Evolutionary conservation across 2,797 vertebrate species (phyloP), one percentile per base, ranked within the genome.

Genomic region (Rhincodon typus): DNA sequence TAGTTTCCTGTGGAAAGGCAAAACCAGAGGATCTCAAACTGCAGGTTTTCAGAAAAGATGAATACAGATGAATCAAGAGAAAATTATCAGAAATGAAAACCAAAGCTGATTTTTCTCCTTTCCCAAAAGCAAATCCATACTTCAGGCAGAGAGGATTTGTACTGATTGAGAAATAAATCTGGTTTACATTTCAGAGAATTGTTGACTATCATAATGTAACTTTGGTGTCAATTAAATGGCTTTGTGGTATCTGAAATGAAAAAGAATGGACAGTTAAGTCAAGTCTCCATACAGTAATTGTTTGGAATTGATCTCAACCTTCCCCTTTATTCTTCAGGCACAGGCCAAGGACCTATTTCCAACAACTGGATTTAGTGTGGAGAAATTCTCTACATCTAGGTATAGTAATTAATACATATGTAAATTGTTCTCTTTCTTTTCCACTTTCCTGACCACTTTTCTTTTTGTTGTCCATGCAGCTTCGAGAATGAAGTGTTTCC

Each of bases 331-430:
- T 79, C 93, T 96, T 96, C 67, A 96, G 96, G 96, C 96, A 70
- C 46, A 69, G 42, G 42, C 77, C 38, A 34, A 69, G 21, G 50
- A 95, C 15, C 66, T 95, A 38, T 46, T 95, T 27, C 96, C 94
- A 1, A 96, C 96, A 38, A 94, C 95, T 82, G 96, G 96, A 94
- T 95, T 96, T 17, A 95, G 77, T 50, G 90, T 95, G 12, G 96
- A 95, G 69, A 96, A 95, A 96, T 96, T 96, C 90, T 74, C 30
- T 62, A 94, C 94, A 25, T 34, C 70, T 30, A 96, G 96, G 96
- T 96, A 95, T 19, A 86, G 5, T 84, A 46, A 46, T 23, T 84
- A 21, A 21, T 42, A 21, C 38, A 38, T 82, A 38, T 79, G 38
- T 42, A 82, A n/a, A 15, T 38, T 30, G 1, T 21, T 53, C 19